Evolutionary conservation across 2,113 vertebrate species (phyloP), one percentile per base, ranked within the genome.

Genomic region (Myodes glareolus): DNA sequence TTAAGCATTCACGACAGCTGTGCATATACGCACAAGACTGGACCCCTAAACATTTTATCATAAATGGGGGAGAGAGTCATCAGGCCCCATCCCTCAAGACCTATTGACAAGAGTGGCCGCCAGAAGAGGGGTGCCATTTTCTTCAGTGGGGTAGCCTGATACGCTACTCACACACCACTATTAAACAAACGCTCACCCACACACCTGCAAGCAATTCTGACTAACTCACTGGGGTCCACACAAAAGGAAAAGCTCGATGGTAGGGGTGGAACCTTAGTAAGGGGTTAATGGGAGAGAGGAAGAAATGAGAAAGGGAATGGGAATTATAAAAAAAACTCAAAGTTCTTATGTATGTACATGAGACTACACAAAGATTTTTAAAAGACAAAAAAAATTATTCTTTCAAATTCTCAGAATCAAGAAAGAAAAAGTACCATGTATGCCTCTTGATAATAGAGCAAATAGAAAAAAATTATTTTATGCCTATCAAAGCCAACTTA

Each of bases 401-500:
- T 70, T 70, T 67, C 58, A 55, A 39, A 29, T 58, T 89, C 39
- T 95, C 81, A 84, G 47, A 85, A 85, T 52, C 21, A 75, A 76
- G 12, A 93, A 86, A 85, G 14, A 21, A 63, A 21, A 61, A 93
- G 16, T 27, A 85, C 63, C 5, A 63, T 47, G 42, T 19, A 90
- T 63, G 47, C 36, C 55, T 93, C 70, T 61, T 75, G 72, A 91
- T 7, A 88, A 88, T 2, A 85, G 89, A 95, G 31, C 29, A 94
- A 92, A 12, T 12, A 3, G 67, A 93, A 94, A 94, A 89, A 84
- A 89, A 58, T 80, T 94, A 86, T 10, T 39, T 93, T 50, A 84
- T 85, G 31, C 33, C 76, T 86, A 61, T 72, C 9, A 88, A 95
- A 16, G 50, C 50, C 92, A 50, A 76, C 12, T 81, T 31, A 88